Percentiles rank a stretch among this genome's conserved stretches.
phyloP scores from a whole-genome alignment of 1,140 invertebrate genomes.

The Venustaconcha ellipsiformis region DNA sequence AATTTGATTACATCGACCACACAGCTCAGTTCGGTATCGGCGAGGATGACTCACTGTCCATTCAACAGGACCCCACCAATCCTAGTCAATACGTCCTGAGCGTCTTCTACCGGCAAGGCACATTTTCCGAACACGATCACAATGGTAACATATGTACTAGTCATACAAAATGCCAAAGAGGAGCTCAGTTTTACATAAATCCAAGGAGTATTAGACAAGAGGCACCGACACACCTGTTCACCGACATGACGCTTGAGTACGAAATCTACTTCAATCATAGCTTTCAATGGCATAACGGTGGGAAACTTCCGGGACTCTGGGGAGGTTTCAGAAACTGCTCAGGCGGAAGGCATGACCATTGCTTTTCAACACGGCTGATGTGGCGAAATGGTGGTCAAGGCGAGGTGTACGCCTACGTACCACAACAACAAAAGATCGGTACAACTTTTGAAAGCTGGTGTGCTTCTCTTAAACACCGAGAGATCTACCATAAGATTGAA shows the following conservation, averaged over 20 bases:
- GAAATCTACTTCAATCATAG: slow-evolving; percentile 40
- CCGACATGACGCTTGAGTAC: slow-evolving; percentile 21
- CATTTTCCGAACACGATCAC: slow-evolving; percentile 9
- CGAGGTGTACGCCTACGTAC: slow-evolving; percentile 48
- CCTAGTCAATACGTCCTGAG: slow-evolving; percentile 19
- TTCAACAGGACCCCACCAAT: slow-evolving; percentile 18
- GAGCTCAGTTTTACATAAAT: slow-evolving; percentile 40
- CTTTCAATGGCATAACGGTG: slow-evolving; percentile 47
- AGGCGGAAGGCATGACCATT: slow-evolving; percentile 34
- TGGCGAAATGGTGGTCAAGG: slow-evolving; percentile 48
- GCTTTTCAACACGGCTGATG: slow-evolving; percentile 55
- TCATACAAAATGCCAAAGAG: slow-evolving; percentile 22
- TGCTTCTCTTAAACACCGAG: slow-evolving; percentile 26
- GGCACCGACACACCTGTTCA: slow-evolving; percentile 7
- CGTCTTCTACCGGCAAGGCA: slow-evolving; percentile 22
- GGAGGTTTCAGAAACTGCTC: slow-evolving; percentile 38
- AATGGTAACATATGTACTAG: slow-evolving; percentile 4
- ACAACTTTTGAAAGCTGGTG: slow-evolving; percentile 23
- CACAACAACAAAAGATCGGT: slow-evolving; percentile 22
- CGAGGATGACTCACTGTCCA: slow-evolving; percentile 21
- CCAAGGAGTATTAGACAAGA: slow-evolving; percentile 3
- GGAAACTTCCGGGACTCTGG: slow-evolving; percentile 52
- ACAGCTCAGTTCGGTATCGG: slow-evolving; percentile 25
- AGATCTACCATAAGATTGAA: slow-evolving; percentile 27
- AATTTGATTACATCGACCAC: slow-evolving; percentile 10